Evolutionary conservation across 2,113 vertebrate genomes (phyloP).

Genomic region (Gavia stellata): DNA sequence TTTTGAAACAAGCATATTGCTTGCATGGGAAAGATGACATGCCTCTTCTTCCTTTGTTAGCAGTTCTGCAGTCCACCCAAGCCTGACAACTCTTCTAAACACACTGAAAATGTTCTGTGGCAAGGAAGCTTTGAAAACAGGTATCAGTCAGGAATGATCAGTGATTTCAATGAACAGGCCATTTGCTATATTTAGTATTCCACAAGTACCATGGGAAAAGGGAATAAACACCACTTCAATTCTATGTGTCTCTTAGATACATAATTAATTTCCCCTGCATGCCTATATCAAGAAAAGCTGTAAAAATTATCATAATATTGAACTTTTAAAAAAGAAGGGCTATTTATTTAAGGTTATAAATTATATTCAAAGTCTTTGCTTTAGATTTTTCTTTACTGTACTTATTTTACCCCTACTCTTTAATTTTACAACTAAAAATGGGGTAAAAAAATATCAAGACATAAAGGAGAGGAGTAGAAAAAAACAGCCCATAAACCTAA

Average conservation of each 20-base stretch:
- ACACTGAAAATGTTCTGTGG: background rate
- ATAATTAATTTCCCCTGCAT: background rate
- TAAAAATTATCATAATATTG: background rate
- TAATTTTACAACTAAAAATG: background rate
- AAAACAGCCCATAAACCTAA: background rate
- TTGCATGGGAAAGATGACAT: background rate
- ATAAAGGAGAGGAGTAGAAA: background rate
- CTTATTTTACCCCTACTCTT: background rate
- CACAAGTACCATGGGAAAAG: background rate
- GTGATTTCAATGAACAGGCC: background rate
- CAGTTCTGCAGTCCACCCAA: background rate
- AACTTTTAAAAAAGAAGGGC: background rate
- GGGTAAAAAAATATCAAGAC: background rate
- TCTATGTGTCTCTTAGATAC: background rate
- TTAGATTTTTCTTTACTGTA: background rate
- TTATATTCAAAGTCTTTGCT: rapidly evolving
- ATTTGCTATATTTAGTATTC: background rate
- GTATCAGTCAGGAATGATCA: background rate
- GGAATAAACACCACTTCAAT: background rate
- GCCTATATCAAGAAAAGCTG: background rate
- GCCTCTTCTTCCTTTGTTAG: background rate
- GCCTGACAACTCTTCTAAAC: background rate
- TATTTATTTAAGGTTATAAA: background rate
- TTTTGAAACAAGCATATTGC: background rate
- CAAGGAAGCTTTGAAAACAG: background rate